Conservation (phyloP, 2,113 vertebrate genomes). For the Cinclus cinclus region DNA sequence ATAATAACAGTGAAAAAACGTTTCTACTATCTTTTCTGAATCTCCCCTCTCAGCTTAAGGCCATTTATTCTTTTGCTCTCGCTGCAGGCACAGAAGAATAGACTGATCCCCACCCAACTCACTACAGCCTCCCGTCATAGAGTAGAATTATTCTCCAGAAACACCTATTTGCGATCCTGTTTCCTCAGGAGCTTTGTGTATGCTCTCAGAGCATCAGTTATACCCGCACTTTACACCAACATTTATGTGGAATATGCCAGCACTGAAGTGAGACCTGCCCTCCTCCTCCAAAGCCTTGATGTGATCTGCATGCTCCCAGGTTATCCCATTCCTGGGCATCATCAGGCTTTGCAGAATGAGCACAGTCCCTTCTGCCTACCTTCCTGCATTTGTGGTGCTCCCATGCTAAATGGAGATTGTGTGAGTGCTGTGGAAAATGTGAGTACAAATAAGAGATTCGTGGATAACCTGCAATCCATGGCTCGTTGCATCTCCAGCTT, state of each 20-base stretch:
- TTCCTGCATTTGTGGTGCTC: fast-evolving
- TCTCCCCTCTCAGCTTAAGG: background rate
- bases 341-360: background rate
- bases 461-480: fast-evolving
- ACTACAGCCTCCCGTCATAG: fast-evolving
- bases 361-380: fast-evolving
- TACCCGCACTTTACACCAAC: fast-evolving
- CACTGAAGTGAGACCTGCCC: background rate
- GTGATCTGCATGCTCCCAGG: fast-evolving
- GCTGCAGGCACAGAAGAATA: background rate
- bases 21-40: background rate
- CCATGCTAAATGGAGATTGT: background rate
- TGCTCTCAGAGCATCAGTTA: background rate
- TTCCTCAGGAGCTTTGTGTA: fast-evolving
- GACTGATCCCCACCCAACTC: background rate
- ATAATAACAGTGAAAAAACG: background rate
- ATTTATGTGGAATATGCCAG: fast-evolving
- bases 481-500: fast-evolving
- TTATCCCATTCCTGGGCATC: fast-evolving
- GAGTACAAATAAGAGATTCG: background rate
- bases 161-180: fast-evolving
- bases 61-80: background rate
- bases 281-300: fast-evolving
- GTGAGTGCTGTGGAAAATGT: background rate
- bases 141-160: background rate